phyloP scores from a whole-genome alignment of 2,888 invertebrate genomes.

The Sinohyriopsis cumingii region DNA sequence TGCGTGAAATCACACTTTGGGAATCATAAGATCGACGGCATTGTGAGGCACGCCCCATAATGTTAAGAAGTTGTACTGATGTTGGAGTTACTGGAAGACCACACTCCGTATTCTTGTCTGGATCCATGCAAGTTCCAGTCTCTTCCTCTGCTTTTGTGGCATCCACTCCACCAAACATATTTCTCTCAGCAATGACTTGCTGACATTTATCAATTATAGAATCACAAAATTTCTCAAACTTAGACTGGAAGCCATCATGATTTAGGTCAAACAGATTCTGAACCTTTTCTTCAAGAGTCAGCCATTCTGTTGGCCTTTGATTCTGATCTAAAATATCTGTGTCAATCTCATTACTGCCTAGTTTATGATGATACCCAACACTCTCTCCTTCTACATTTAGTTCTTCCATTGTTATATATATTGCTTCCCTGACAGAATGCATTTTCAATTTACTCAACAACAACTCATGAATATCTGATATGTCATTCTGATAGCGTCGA shows the following conservation, averaged over 20 bases:
- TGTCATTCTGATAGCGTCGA: conserved; percentile 37
- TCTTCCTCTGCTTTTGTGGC: too few species aligned
- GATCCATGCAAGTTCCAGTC: too few species aligned
- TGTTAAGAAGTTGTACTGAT: too few species aligned
- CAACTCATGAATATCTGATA: conserved; percentile 45
- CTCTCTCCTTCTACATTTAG: conserved; percentile 32
- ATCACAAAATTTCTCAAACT: conserved; percentile 29
- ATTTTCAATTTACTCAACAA: conserved; percentile 57
- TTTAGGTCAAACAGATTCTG: conserved; percentile 22
- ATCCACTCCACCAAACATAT: conserved; percentile 14
- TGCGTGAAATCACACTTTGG: too few species aligned
- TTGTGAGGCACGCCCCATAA: too few species aligned
- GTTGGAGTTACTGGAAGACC: too few species aligned
- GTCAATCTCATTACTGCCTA: conserved; percentile 32
- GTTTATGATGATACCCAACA: conserved; percentile 35
- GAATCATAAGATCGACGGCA: too few species aligned
- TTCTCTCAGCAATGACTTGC: conserved; percentile 26
- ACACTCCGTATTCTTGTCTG: too few species aligned
- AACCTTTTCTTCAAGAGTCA: conserved; percentile 56
- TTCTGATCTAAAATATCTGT: conserved; percentile 36
- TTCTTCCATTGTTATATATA: conserved; percentile 40
- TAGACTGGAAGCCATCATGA: conserved; percentile 19
- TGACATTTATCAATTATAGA: conserved; percentile 24
- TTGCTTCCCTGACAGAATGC: conserved; percentile 60
- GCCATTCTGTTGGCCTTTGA: conserved; percentile 54